A percentile compares a stretch with the other conserved stretches of the same genome.
Evolutionary conservation across 2,888 invertebrate genomes (phyloP).

Genomic region (Brachyptera risi): DNA sequence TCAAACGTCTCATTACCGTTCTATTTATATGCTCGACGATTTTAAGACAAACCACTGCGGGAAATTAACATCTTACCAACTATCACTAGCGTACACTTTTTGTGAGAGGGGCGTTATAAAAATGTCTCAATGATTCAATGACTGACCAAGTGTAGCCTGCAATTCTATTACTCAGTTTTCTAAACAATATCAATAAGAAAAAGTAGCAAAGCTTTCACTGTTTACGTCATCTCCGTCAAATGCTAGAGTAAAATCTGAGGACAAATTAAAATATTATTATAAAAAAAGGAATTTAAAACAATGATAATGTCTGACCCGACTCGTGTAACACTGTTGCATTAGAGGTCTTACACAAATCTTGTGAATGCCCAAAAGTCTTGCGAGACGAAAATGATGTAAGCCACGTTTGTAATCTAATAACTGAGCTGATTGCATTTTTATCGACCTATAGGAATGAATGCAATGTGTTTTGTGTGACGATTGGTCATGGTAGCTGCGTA

Average conservation of each 20-base stretch:
- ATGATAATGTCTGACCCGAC: background rate
- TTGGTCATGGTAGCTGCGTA: background rate
- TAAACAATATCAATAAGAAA: constrained; percentile 5
- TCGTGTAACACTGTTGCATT: background rate
- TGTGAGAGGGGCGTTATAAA: constrained; percentile 9
- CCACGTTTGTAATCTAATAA: too few relatives aligned
- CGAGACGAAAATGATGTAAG: background rate
- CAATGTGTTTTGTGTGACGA: background rate
- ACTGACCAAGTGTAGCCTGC: constrained; percentile 18
- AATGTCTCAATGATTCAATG: constrained; percentile 12
- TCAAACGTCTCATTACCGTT: background rate
- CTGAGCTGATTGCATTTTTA: background rate
- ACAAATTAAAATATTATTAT: too few relatives aligned
- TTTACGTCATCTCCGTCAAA: constrained; percentile 6
- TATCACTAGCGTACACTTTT: background rate
- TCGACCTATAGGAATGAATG: background rate
- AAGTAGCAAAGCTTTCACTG: constrained; percentile 15
- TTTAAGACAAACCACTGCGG: constrained; percentile 8
- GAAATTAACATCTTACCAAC: constrained; percentile 10
- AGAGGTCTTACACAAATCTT: background rate
- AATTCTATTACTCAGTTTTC: constrained; percentile 6
- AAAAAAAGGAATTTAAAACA: background rate
- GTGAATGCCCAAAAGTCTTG: background rate
- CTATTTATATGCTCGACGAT: constrained; percentile 23
- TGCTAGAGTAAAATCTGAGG: background rate